Base-by-base conservation (phyloP, 2,797 vertebrate species). In the Glyptemys insculpta region DNA sequence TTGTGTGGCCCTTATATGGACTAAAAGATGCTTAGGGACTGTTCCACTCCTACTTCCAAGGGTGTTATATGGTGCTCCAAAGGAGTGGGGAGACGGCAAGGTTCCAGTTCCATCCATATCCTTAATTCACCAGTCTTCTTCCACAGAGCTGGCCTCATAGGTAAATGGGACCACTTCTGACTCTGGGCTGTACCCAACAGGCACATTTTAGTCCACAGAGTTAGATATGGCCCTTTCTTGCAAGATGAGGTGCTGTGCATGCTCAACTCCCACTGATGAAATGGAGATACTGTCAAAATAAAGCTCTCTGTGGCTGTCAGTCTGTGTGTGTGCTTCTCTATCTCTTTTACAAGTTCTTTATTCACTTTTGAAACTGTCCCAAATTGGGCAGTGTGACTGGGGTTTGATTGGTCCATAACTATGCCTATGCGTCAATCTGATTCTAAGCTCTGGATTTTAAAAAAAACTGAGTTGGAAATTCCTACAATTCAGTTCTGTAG, bases 391-490 rank as follows among this genome's bases (percentile, higher is more conserved):
- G 72, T 91, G 76, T 91, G 88, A 47, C 14, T 72, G 3, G 16
- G 4, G 6, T 90, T 92, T 96, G 80, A 88, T 23, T 59, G 19
- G 80, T 3, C 27, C 47, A 37, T 5, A 41, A 47, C 53, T 80
- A 86, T 14, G 5, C 79, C 74, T 76, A 5, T 5, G 6, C 84
- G 3, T 88, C 31, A 57, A 31, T 68, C 54, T 72, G 79, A 52
- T 3, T 54, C 76, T 47, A 83, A 83, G 76, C 21, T 7, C 76
- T 81, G 19, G 68, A 41, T 72, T 47, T 88, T 12, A 0, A 6
- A 81, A 50, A 74, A 49, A 72, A 57, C 5, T 47, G 34, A 91
- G 52, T 91, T 86, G 62, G 41, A 86, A 96, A 84, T 93, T 85
- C 34, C 74, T 91, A 25, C 85, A 92, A 95, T 49, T 53, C 1